These are phyloP conservation scores for Hyles euphorbiae DNA, from an alignment of 1,140 invertebrate genomes.

Conservation along the genomic window DNA sequence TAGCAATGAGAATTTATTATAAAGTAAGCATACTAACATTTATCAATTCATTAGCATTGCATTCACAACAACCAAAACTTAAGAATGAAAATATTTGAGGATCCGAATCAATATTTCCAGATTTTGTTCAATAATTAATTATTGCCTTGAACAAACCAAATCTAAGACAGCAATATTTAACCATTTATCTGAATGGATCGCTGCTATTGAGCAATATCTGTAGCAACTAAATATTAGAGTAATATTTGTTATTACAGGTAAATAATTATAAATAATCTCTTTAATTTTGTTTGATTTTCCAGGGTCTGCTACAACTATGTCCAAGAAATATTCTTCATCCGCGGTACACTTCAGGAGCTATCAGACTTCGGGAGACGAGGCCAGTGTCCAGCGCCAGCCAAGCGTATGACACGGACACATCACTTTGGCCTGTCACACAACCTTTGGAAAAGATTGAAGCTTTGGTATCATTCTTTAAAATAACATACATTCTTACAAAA, in stretches of 20 bases:
- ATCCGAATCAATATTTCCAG: too few relatives aligned
- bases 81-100: too few relatives aligned
- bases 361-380: slow-evolving; percentile 62
- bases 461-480: slow-evolving; percentile 53
- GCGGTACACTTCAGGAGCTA: slow-evolving; percentile 66
- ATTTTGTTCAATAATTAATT: too few relatives aligned
- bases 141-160: too few relatives aligned
- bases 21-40: slow-evolving; percentile 48
- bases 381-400: slow-evolving; percentile 79
- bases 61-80: too few relatives aligned
- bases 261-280: too few relatives aligned
- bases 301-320: slow-evolving; percentile 70
- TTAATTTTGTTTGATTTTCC: slow-evolving; percentile 19
- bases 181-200: too few relatives aligned
- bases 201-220: too few relatives aligned
- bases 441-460: slow-evolving; percentile 82
- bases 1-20: slow-evolving; percentile 78
- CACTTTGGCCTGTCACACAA: slow-evolving; percentile 82
- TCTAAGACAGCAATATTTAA: too few relatives aligned
- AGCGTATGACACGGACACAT: slow-evolving; percentile 78
- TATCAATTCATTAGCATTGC: not conserved
- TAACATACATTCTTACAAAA: too few relatives aligned
- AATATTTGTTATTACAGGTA: too few relatives aligned
- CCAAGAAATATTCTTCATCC: slow-evolving; percentile 47
- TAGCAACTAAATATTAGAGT: too few relatives aligned